Conservation (phyloP, 2,888 invertebrate genomes). For the Agrotis puta region DNA sequence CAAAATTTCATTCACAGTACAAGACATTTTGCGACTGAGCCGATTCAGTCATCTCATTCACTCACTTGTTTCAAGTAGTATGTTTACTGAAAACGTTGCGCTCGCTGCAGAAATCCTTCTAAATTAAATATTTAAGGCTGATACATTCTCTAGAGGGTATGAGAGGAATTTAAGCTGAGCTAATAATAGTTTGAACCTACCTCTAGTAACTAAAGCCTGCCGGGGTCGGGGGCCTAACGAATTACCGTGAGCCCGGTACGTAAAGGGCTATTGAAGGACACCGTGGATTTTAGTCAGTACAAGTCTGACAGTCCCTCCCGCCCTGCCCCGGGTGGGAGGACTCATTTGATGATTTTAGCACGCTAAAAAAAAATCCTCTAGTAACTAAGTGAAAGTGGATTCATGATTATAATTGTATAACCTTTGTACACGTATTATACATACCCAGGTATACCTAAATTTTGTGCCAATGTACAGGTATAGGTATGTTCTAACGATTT, state of each 20-base stretch:
- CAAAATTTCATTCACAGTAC: constrained; percentile 4
- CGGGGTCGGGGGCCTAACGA: no score
- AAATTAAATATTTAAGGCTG: constrained; percentile 49
- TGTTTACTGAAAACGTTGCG: constrained; percentile 17
- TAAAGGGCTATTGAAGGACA: no score
- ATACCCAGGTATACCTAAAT: neutral
- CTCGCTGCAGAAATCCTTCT: constrained; percentile 29
- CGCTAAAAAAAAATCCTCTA: no score
- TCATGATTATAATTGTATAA: neutral
- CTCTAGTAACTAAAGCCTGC: constrained; percentile 11
- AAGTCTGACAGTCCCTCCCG: no score
- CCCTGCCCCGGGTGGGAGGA: no score
- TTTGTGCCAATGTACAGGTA: neutral
- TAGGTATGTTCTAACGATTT: constrained; percentile 9
- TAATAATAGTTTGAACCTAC: constrained; percentile 25
- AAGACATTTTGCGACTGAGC: no score
- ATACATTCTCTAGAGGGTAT: constrained; percentile 26
- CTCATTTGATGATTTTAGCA: no score
- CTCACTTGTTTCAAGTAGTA: constrained; percentile 9
- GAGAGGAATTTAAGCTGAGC: constrained; percentile 23
- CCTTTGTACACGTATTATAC: no score
- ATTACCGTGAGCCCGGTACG: no score
- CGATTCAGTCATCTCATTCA: constrained; percentile 21
- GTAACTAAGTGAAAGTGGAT: neutral
- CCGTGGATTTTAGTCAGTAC: no score